Evolutionary conservation across 2,797 vertebrate species (phyloP), one percentile per base, ranked within the genome.

Genomic region (Chloroceryle inda): DNA sequence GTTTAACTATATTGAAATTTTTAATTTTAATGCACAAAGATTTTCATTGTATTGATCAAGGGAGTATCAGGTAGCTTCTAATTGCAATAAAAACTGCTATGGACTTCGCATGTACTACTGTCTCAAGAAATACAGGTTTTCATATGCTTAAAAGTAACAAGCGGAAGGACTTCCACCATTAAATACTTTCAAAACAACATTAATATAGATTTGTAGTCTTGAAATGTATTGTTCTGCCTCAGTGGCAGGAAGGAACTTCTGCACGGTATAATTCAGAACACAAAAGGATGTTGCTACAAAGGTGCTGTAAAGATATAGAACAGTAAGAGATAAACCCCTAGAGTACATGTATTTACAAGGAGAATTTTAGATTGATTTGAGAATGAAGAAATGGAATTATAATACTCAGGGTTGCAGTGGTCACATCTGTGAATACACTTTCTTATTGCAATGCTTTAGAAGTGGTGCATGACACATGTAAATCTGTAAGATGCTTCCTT

Each of bases 211-310:
- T 88, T 84, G 52, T 61, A 93, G 77, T 92, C 52, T 63, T 56
- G 38, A 85, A 95, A 92, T 94, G 58, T 95, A 92, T 92, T 78
- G 88, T 21, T 83, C 73, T 84, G 62, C 88, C 89, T 96, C 26
- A 2, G 58, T 81, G 73, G 63, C 92, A 91, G 85, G 79, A 94
- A 94, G 85, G 4, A 17, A 67, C 84, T 94, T 96, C 89, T 92
- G 83, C 79, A 92, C 87, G 50, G 67, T 94, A 23, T 83, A 94
- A 94, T 86, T 95, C 79, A 47, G 59, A 88, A 66, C 62, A 89
- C 63, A 86, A 85, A 80, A 93, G 79, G 85, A 69, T 42, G 20
- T 84, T 64, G 53, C 66, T 91, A 15, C 58, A 35, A 42, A 91
- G 82, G 58, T 94, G 64, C 69, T 88, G 69, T 61, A 81, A 73